These are phyloP conservation scores for Dione vanillae DNA, from an alignment of 2,888 invertebrate species.

Conservation along the genomic window DNA sequence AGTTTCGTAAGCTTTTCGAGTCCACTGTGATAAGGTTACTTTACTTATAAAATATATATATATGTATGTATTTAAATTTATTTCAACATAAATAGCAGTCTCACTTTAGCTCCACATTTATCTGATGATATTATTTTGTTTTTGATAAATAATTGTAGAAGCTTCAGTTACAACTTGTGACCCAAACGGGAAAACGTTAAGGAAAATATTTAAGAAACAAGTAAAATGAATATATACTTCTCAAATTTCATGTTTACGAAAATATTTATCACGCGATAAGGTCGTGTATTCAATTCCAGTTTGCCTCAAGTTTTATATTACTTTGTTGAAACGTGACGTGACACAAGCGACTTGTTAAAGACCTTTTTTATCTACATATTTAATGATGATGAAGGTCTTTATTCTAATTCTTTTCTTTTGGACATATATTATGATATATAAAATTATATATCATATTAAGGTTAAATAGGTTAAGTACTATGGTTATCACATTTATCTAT, in stretches of 20 bases:
- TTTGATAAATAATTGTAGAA: background rate
- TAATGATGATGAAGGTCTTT: no score
- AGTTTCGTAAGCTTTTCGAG: no score
- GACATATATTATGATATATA: no score
- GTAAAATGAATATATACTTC: background rate
- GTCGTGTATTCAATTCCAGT: background rate
- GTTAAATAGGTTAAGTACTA: constrained; percentile 6
- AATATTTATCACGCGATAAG: background rate
- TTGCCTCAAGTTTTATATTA: background rate
- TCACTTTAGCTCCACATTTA: background rate
- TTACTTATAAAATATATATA: no score
- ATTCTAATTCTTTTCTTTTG: no score
- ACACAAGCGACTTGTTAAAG: background rate
- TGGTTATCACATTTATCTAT: constrained; percentile 4
- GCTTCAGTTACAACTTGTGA: background rate
- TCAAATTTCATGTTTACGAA: background rate
- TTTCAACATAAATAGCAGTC: no score
- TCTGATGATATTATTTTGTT: background rate
- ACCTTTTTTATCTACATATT: no score
- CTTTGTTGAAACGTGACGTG: background rate
- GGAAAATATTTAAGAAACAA: background rate
- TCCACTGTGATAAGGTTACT: no score
- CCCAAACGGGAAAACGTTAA: background rate
- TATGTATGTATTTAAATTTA: no score
- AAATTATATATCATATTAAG: background rate